A percentile compares a stretch with the other conserved stretches of the same genome.
Evolutionary conservation across 1,140 invertebrate species (phyloP).

Genomic region (Zaprionus africanus): DNA sequence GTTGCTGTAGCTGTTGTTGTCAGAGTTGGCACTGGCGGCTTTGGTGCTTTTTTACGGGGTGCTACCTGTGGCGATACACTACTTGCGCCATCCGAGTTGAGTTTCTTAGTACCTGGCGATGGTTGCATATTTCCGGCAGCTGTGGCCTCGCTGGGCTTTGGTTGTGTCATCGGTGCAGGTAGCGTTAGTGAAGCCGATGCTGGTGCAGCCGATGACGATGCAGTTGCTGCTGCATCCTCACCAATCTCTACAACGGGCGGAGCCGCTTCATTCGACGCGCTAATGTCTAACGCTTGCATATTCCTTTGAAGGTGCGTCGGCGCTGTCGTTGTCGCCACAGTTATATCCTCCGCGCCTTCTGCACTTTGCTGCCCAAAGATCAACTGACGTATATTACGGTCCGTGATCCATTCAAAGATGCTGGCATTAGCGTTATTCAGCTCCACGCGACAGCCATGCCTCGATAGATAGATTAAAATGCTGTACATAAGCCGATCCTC

Average conservation of each 20-base stretch:
- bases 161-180: conserved; percentile 33
- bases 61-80: conserved; percentile 68
- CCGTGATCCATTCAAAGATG: conserved; percentile 83
- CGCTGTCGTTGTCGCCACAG: background rate
- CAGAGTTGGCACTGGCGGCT: conserved; percentile 49
- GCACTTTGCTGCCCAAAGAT: conserved; percentile 71
- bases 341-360: conserved; percentile 31
- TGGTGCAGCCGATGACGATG: conserved; percentile 11
- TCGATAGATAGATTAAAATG: conserved; percentile 89
- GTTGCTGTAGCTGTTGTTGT: conserved; percentile 29
- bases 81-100: conserved; percentile 64
- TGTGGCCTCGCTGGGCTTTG: conserved; percentile 32
- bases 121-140: conserved; percentile 29
- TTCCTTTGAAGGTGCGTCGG: conserved; percentile 43
- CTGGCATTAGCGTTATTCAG: conserved; percentile 86
- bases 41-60: conserved; percentile 81
- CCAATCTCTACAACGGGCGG: conserved; percentile 15
- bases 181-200: conserved; percentile 15
- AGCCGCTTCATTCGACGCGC: conserved; percentile 3
- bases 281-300: conserved; percentile 43
- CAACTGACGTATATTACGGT: conserved; percentile 72
- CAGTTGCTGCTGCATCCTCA: conserved; percentile 41
- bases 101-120: conserved; percentile 69
- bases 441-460: conserved; percentile 88
- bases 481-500: conserved; percentile 87